Base-by-base conservation (phyloP, 2,888 invertebrate species). In the Melanophora roralis region DNA sequence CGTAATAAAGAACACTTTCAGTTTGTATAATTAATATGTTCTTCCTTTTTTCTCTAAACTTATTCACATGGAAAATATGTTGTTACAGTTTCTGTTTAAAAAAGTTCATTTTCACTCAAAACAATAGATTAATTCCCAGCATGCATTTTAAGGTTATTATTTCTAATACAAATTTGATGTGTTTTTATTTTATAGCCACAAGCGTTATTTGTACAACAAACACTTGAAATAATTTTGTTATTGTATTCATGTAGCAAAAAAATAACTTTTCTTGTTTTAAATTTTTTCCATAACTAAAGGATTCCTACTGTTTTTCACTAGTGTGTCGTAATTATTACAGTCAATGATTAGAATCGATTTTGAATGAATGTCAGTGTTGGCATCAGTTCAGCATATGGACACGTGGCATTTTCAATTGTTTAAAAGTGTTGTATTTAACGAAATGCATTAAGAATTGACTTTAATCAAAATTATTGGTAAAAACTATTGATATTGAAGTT, bases 171-270 rank as follows among this genome's bases (percentile, higher is more conserved):
- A 36, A 19, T 64, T 62, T 36, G 2, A 27, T 27, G 55, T 64
- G 5, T 68, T n/a, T 57, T 43, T 34, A 51, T 72, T 75, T 68
- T 23, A 57, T 73, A 62, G 73, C 78, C 78, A 49, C 68, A 68
- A 78, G 78, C 78, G 47, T 34, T 68, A 68, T 68, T 73, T 68
- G 27, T 38, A 64, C 19, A 40, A 60, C 32, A 74, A 74, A 78
- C 55, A 57, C 57, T 68, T 64, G 16, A 62, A 68, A 62, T 45
- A 40, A 67, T 78, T 72, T 21, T 14, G 4, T 38, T 60, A n/a
- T 51, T 55, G n/a, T 62, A 21, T 40, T 69, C 12, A 27, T 27
- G 11, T n/a, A n/a, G n/a, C n/a, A n/a, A n/a, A n/a, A 14, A 49
- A 36, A 9, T 6, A 19, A 23, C 8, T 1, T 34, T 19, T 12